phyloP scores from a whole-genome alignment of 1,140 invertebrate genomes.

The Penaeus indicus region DNA sequence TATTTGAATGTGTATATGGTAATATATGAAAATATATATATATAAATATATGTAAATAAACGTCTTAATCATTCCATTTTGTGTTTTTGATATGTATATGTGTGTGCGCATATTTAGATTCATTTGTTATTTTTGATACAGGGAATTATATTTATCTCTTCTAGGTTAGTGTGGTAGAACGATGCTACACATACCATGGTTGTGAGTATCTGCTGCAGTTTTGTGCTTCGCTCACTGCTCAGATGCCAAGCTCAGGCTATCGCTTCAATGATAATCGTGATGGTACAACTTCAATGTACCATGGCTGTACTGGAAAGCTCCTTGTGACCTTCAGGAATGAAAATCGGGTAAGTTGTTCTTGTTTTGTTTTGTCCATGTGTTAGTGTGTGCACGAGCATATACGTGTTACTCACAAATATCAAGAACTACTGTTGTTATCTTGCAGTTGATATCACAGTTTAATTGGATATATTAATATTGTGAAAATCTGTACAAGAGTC shows the following conservation, averaged over 20 bases:
- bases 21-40: background rate
- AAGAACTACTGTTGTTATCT: background rate
- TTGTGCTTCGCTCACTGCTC: conserved; percentile 77
- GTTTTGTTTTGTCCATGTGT: background rate
- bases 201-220: conserved; percentile 80
- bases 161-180: conserved; percentile 74
- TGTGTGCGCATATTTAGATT: background rate
- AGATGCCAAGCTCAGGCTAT: conserved; percentile 76
- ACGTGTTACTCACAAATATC: background rate
- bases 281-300: conserved; percentile 80
- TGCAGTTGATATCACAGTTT: too few relatives aligned
- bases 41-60: too few relatives aligned
- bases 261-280: conserved; percentile 80
- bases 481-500: too few relatives aligned
- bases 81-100: background rate
- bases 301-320: conserved; percentile 76
- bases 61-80: too few relatives aligned
- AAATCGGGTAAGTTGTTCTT: conserved; percentile 74
- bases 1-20: conserved; percentile 3
- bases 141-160: background rate
- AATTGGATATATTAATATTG: too few relatives aligned
- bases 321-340: conserved; percentile 83
- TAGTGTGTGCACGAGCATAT: background rate
- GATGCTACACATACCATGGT: conserved; percentile 81
- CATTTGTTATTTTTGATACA: too few relatives aligned